Base-by-base conservation (phyloP, 23 tunicate species). In the Aplidium turbinatum region DNA sequence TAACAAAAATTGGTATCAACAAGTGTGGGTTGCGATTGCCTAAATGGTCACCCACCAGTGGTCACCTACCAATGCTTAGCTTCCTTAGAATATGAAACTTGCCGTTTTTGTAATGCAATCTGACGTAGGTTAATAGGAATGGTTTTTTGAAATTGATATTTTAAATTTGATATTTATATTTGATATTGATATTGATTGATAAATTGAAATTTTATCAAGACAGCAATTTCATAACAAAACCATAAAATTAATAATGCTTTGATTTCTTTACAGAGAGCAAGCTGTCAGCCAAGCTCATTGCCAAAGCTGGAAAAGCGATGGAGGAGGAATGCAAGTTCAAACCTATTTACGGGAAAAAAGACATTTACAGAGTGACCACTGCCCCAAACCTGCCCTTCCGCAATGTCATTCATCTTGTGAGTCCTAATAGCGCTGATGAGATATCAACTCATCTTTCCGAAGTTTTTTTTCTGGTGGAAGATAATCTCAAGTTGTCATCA, bases 231-330 rank as follows among this genome's bases (percentile, higher is more conserved):
- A n/a, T n/a, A n/a, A n/a, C n/a, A n/a, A n/a, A n/a, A n/a, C n/a
- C n/a, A n/a, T n/a, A n/a, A n/a, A n/a, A n/a, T n/a, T n/a, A n/a
- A n/a, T n/a, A n/a, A n/a, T n/a, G n/a, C n/a, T n/a, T n/a, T n/a
- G n/a, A n/a, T n/a, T n/a, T n/a, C n/a, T n/a, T n/a, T n/a, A n/a
- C 50, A 65, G 72, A 36, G 23, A 65, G 72, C 50, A 35, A 36
- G 38, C 29, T 65, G 7, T 65, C 72, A 13, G 24, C 48, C 4
- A 28, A 4, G 19, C 27, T 65, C 3, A 36, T 65, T 13, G 6
- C 36, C 9, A 18, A 38, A 65, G 20, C 51, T 4, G 72, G 72
- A 16, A 19, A 19, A 2, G 27, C 19, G 3, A 36, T 65, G 72
- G 22, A 18, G 3, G 7, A 65, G 5, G 72, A 65, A 65, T 65